Conservation (phyloP, 2,888 invertebrate species). For the Glyphotaelius pellucidus region DNA sequence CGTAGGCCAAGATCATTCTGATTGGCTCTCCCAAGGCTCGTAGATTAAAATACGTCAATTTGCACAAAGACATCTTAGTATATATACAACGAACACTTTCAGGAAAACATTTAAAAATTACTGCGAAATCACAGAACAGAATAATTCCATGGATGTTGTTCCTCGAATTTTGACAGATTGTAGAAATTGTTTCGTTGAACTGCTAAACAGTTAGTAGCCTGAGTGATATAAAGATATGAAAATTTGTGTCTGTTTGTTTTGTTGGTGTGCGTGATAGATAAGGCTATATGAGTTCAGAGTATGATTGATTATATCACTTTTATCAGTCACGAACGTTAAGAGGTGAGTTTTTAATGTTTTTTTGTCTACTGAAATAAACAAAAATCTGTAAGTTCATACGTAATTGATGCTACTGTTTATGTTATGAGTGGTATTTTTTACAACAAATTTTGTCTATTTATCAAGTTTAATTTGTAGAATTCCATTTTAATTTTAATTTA, state of each 20-base stretch:
- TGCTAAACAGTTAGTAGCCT: background rate
- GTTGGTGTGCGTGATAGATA: background rate
- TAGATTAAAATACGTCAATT: conserved; percentile 62
- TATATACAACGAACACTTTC: too few relatives aligned
- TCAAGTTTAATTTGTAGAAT: too few relatives aligned
- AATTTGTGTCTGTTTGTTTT: background rate
- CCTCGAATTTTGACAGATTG: background rate
- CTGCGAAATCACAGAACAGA: background rate
- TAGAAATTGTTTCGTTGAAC: background rate
- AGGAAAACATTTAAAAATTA: background rate
- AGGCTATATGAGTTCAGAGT: background rate
- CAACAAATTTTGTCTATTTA: too few relatives aligned
- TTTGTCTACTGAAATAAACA: background rate
- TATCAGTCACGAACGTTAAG: background rate
- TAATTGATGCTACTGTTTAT: background rate
- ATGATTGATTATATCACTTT: background rate
- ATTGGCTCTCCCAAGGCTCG: conserved; percentile 63
- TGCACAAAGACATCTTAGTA: conserved; percentile 24
- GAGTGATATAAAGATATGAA: background rate
- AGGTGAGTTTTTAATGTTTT: background rate
- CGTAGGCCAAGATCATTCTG: conserved; percentile 58
- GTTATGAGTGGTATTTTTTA: too few relatives aligned
- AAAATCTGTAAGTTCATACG: background rate
- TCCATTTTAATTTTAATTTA: too few relatives aligned
- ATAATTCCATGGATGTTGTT: background rate